These are phyloP conservation scores for Bunonema sp. DNA, from an alignment of 2,888 invertebrate genomes.

Conservation along the genomic window DNA sequence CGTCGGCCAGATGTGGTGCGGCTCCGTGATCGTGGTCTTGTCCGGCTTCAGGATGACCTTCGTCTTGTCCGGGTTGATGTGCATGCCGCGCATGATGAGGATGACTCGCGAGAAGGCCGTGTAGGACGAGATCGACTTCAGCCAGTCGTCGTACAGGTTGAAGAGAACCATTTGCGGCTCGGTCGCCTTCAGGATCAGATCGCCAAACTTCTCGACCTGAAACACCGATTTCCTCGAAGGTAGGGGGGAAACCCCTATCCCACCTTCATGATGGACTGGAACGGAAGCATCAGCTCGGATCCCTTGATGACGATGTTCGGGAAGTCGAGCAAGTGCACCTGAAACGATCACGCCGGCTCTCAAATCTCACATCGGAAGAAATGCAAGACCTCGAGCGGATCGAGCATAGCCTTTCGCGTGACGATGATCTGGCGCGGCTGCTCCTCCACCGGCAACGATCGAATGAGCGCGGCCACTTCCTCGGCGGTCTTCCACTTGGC, in stretches of 20 bases:
- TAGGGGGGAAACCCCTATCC: neutral
- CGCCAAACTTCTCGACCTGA: constrained; percentile 85
- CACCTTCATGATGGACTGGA: constrained; percentile 59
- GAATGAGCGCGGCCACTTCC: constrained; percentile 95
- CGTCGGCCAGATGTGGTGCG: constrained; percentile 98
- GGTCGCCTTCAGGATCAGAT: constrained; percentile 90
- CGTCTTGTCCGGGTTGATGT: constrained; percentile 95
- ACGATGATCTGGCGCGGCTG: constrained; percentile 99
- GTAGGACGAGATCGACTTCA: constrained; percentile 95
- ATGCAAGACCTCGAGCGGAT: constrained; percentile 68
- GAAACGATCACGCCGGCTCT: constrained; percentile 46
- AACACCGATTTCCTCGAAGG: constrained; percentile 2
- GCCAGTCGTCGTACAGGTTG: constrained; percentile 97
- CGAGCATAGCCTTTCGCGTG: constrained; percentile 97
- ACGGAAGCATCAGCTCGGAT: constrained; percentile 88
- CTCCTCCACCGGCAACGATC: constrained; percentile 94
- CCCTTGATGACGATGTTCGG: constrained; percentile 99
- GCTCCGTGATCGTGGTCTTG: constrained; percentile 93
- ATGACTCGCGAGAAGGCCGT: constrained; percentile 94
- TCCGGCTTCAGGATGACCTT: constrained; percentile 96
- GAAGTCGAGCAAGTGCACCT: constrained; percentile 86
- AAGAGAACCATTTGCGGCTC: constrained; percentile 99
- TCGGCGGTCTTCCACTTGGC: constrained; percentile 99
- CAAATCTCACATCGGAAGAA: constrained; percentile 42
- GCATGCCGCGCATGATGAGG: constrained; percentile 81